Evolutionary conservation across 2,797 vertebrate species (phyloP), one percentile per base, ranked within the genome.

Genomic region (Knipowitschia caucasica): DNA sequence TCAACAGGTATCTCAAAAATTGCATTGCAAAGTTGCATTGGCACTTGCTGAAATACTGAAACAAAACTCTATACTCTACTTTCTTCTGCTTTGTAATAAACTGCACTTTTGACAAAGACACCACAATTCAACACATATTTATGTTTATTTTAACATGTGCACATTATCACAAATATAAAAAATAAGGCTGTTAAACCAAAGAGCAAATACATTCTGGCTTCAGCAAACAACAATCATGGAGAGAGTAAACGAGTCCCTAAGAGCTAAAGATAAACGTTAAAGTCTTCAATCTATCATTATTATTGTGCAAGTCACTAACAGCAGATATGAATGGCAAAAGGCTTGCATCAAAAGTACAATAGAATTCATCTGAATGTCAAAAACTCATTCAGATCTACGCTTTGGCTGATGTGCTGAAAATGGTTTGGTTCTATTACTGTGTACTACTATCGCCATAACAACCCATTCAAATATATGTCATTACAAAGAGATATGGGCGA

Each of bases 101-200:
- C n/a, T n/a, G n/a, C n/a, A n/a, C 8, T 21, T n/a, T 21, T 11
- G 9, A 6, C 0, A 7, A 30, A 6, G 10, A 30, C 7, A 30
- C 4, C 27, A 6, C 27, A 2, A 30, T 10, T 7, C 27, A 30
- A 10, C 10, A 10, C 10, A 6, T 30, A 30, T 34, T 44, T 27
- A 50, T 15, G 42, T 88, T 88, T 86, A 83, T 85, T 89, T 59
- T 58, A 25, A 75, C 50, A 51, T 69, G 45, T 64, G 62, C 71
- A 77, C 70, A 5, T 60, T 69, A 67, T 66, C 64, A 71, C 71
- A 59, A 39, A 63, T 69, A 71, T 73, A 66, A 67, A 79, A 81
- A 82, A 80, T 77, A 84, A 82, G 74, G 81, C 85, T 80, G 79
- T 75, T 73, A 75, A 84, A 78, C 59, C 64, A 75, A 47, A 63